A percentile compares a stretch with the other conserved stretches of the same genome.
phyloP scores from a whole-genome alignment of 2,888 invertebrate species.

The Mythimna impura region DNA sequence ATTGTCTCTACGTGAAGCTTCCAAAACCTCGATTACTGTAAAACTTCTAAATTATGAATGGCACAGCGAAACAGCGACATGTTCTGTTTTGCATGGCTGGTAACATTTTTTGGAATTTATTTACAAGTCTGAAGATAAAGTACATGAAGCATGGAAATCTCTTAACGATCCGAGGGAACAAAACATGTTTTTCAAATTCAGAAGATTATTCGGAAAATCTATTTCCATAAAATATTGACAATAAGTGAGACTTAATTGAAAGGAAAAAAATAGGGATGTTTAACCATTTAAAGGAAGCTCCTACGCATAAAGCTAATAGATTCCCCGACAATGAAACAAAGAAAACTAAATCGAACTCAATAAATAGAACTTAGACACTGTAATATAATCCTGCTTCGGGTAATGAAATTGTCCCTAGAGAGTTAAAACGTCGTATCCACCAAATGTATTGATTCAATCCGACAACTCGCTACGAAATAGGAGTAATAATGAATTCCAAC shows the following conservation, averaged over 20 bases:
- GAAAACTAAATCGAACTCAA: constrained; percentile 57
- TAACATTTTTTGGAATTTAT: constrained; percentile 4
- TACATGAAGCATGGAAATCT: constrained; percentile 18
- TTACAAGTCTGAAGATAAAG: constrained; percentile 14
- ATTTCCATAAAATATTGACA: constrained; percentile 39
- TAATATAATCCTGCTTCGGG: constrained; percentile 58
- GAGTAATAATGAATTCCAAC: constrained; percentile 33
- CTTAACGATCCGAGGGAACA: neutral
- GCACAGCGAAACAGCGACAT: constrained; percentile 28
- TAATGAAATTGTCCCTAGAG: constrained; percentile 59
- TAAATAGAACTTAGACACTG: constrained; percentile 60
- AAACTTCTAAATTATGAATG: constrained; percentile 43
- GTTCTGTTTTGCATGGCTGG: constrained; percentile 17
- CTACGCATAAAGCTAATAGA: constrained; percentile 17
- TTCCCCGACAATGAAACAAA: constrained; percentile 42
- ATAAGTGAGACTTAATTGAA: neutral
- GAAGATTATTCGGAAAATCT: neutral
- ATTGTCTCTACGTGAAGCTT: constrained; percentile 2
- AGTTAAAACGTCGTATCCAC: constrained; percentile 53
- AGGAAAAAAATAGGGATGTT: constrained; percentile 14
- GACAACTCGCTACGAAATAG: constrained; percentile 32
- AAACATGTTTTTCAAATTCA: constrained; percentile 24
- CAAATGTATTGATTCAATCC: constrained; percentile 61
- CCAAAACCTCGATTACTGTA: constrained; percentile 18
- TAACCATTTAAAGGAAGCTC: neutral